A percentile compares a stretch with the other conserved stretches of the same genome.
Evolutionary conservation across 1,140 invertebrate genomes (phyloP).

Genomic region (Sipha flava): DNA sequence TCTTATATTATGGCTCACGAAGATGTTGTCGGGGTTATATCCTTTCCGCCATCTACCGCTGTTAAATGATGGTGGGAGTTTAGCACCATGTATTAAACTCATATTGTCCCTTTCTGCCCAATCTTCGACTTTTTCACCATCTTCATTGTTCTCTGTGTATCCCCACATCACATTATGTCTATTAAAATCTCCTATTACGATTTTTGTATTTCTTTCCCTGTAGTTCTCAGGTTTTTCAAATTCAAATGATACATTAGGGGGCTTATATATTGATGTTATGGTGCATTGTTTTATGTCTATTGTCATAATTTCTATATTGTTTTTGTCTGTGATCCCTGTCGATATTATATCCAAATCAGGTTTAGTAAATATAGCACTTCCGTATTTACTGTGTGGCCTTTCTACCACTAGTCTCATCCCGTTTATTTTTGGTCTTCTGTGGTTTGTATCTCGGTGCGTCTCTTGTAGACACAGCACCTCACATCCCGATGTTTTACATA

Average conservation of each 20-base stretch:
- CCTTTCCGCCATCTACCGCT: constrained; percentile 3
- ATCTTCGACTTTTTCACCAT: constrained; percentile 18
- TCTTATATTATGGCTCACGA: background rate
- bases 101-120: constrained; percentile 7
- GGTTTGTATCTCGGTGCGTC: background rate
- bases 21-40: constrained; percentile 22
- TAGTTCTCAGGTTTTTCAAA: too few relatives aligned
- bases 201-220: too few relatives aligned
- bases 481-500: too few relatives aligned
- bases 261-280: too few relatives aligned
- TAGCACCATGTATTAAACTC: background rate
- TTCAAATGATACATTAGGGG: too few relatives aligned
- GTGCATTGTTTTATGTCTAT: background rate
- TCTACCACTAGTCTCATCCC: background rate
- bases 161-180: too few relatives aligned
- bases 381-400: constrained; percentile 6
- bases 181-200: too few relatives aligned
- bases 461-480: constrained; percentile 15
- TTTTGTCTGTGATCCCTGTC: background rate
- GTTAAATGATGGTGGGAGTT: background rate
- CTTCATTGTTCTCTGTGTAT: background rate
- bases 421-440: constrained; percentile 2
- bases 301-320: constrained; percentile 24
- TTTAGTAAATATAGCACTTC: constrained; percentile 21
- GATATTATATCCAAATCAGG: background rate